These are phyloP conservation scores for Neelides folsomi DNA, from an alignment of 2,888 invertebrate species.

Conservation along the genomic window DNA sequence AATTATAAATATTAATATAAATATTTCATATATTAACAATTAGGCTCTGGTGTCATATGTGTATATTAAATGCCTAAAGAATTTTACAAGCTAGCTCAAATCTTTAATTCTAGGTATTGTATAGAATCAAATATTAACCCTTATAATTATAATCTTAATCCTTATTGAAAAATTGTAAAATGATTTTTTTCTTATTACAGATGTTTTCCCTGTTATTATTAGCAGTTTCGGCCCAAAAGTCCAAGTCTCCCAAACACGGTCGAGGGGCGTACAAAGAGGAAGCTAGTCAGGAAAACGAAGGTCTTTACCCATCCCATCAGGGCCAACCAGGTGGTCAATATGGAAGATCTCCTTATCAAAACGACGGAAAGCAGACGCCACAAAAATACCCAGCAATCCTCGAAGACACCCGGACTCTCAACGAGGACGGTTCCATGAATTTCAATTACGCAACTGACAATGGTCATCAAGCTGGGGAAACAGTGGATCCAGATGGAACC, in stretches of 20 bases:
- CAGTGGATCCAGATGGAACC: conserved; percentile 53
- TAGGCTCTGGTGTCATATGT: too few relatives aligned
- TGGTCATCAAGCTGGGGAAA: conserved; percentile 53
- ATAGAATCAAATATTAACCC: too few relatives aligned
- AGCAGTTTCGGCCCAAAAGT: too few relatives aligned
- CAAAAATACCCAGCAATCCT: conserved; percentile 36
- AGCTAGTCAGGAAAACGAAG: background rate
- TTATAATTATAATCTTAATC: too few relatives aligned
- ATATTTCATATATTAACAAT: too few relatives aligned
- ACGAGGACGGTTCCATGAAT: conserved; percentile 53
- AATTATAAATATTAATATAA: too few relatives aligned
- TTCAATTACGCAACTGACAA: conserved; percentile 57
- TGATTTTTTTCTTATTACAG: too few relatives aligned
- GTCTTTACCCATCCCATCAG: background rate
- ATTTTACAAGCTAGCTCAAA: too few relatives aligned
- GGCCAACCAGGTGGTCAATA: background rate
- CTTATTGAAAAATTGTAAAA: too few relatives aligned
- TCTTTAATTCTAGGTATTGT: too few relatives aligned
- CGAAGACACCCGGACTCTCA: conserved; percentile 50
- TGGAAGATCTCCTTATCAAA: background rate
- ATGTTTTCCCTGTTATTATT: too few relatives aligned
- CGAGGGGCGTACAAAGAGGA: background rate
- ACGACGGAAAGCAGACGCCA: background rate
- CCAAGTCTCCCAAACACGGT: background rate
- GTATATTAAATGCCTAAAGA: too few relatives aligned